These are phyloP conservation scores for Druceiella hillmani DNA, from an alignment of 2,888 invertebrate genomes.

Conservation along the genomic window DNA sequence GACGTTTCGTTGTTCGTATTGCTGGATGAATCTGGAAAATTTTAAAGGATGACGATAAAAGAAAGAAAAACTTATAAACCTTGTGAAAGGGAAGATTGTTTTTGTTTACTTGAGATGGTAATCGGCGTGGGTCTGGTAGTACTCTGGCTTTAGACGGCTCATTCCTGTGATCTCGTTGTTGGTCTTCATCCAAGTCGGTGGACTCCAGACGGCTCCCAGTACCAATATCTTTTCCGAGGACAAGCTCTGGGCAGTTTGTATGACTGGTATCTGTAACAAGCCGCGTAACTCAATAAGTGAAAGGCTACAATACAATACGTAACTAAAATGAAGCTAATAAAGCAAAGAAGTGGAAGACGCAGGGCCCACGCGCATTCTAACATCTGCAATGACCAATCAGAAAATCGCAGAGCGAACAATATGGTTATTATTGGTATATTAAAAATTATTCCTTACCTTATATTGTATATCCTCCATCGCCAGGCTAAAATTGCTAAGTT, in stretches of 20 bases:
- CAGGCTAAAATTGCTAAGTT: slow-evolving; percentile 56
- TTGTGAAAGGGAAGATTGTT: background rate
- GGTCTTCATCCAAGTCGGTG: slow-evolving; percentile 62
- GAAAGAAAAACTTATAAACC: background rate
- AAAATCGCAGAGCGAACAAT: no score
- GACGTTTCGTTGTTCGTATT: slow-evolving; percentile 57
- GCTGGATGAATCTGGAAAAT: slow-evolving; percentile 60
- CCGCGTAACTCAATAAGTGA: no score
- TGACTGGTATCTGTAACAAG: slow-evolving; percentile 45
- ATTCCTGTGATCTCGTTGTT: slow-evolving; percentile 44
- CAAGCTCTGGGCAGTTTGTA: slow-evolving; percentile 33
- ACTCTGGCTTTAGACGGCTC: slow-evolving; percentile 40
- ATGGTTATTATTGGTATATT: no score
- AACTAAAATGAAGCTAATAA: no score
- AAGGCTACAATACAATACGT: no score
- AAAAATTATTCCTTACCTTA: slow-evolving; percentile 52
- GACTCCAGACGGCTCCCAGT: slow-evolving; percentile 51
- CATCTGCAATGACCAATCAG: no score
- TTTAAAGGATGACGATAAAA: background rate
- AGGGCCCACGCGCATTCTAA: no score
- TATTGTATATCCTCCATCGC: slow-evolving; percentile 57
- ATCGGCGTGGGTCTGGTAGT: slow-evolving; percentile 69
- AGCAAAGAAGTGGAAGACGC: no score
- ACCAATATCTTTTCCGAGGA: slow-evolving; percentile 34
- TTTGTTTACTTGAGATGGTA: slow-evolving; percentile 59